phyloP scores from a whole-genome alignment of 2,113 vertebrate genomes.

The Variabilichromis moorii region DNA sequence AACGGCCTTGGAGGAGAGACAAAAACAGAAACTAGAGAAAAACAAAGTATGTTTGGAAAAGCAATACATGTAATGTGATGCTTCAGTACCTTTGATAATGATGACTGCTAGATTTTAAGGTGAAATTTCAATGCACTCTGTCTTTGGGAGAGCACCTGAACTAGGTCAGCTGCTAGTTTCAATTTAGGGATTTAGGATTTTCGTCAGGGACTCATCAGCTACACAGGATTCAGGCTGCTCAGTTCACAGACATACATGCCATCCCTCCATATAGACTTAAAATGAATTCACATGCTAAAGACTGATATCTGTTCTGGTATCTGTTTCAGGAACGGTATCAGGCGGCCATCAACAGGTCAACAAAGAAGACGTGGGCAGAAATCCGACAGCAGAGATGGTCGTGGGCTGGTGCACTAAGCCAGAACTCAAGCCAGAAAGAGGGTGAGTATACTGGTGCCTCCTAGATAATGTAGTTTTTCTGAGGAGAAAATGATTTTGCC shows the following conservation, averaged over 20 bases:
- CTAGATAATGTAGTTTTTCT: not conserved
- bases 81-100: not conserved
- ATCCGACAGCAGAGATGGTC: conserved; percentile 96
- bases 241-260: not conserved
- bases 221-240: not conserved
- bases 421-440: conserved; percentile 81
- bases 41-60: conserved; percentile 80
- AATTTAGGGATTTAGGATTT: not conserved
- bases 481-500: not conserved
- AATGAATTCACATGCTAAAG: not conserved
- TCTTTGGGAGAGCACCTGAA: not conserved
- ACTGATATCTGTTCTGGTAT: not conserved
- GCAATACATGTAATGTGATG: not conserved
- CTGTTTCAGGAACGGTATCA: conserved; percentile 86
- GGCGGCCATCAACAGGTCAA: conserved; percentile 84
- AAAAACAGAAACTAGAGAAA: conserved; percentile 91
- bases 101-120: not conserved
- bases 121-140: not conserved
- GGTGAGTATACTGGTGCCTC: conserved; percentile 68
- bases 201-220: not conserved
- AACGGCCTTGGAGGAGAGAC: conserved; percentile 82
- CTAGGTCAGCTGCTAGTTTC: not conserved
- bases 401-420: conserved; percentile 85
- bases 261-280: not conserved
- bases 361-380: conserved; percentile 96